A percentile compares a stretch with the other conserved stretches of the same genome.
These are phyloP conservation scores for Rhinoraja longicauda DNA, from an alignment of 2,797 vertebrate genomes.

Conservation along the genomic window DNA sequence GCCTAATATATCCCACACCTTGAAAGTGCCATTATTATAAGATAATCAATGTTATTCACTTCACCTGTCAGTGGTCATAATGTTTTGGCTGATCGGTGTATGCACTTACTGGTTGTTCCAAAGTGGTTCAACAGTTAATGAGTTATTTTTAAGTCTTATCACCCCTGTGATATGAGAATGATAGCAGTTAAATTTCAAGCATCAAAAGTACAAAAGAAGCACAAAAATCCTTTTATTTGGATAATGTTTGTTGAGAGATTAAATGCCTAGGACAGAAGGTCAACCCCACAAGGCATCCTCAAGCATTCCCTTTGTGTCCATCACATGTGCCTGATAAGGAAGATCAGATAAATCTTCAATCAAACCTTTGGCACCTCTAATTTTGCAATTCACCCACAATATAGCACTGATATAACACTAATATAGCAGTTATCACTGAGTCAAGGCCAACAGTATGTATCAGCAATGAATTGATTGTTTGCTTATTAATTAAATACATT, in stretches of 20 bases:
- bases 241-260: neutral
- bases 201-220: neutral
- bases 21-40: too few relatives aligned
- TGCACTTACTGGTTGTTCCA: neutral
- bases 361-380: neutral
- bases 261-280: neutral
- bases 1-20: too few relatives aligned
- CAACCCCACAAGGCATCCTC: neutral
- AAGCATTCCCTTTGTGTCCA: neutral
- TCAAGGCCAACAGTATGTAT: neutral
- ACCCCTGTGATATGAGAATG: neutral
- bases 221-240: neutral
- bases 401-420: neutral
- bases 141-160: neutral
- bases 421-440: neutral
- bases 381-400: neutral
- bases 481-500: neutral
- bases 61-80: too few relatives aligned
- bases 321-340: too few relatives aligned
- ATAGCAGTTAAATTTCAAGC: neutral
- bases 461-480: neutral
- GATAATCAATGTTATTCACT: too few relatives aligned
- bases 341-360: neutral
- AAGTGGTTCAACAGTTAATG: neutral
- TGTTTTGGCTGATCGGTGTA: too few relatives aligned